Evolutionary conservation across 2,797 vertebrate species (phyloP).

Genomic region (Periophthalmus magnuspinnatus): DNA sequence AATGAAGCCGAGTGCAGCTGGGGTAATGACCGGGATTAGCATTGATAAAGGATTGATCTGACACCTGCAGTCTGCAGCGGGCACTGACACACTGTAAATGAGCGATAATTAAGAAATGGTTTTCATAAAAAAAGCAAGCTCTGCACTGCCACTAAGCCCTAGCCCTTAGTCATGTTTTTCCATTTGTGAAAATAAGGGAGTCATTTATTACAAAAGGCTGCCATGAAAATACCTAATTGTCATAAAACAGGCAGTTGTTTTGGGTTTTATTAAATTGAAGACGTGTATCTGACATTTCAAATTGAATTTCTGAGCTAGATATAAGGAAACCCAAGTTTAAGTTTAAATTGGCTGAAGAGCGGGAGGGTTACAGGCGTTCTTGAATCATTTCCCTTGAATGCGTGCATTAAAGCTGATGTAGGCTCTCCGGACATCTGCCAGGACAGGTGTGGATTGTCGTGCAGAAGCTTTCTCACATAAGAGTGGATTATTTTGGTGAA

Average conservation of each 20-base stretch:
- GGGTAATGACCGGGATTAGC: slow-evolving; percentile 62
- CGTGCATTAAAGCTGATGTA: slow-evolving; percentile 74
- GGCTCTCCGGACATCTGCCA: slow-evolving; percentile 63
- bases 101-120: slow-evolving; percentile 49
- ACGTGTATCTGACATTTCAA: neutral
- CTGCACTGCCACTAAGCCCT: neutral
- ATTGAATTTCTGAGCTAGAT: slow-evolving; percentile 1
- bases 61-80: slow-evolving; percentile 36
- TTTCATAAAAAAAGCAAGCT: slow-evolving; percentile 19
- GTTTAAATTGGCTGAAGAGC: slow-evolving; percentile 46
- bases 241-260: neutral
- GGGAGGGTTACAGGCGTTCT: slow-evolving; percentile 40
- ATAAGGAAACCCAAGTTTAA: slow-evolving; percentile 15
- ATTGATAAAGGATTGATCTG: slow-evolving; percentile 61
- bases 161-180: neutral
- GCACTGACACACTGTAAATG: slow-evolving; percentile 38
- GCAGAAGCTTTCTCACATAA: slow-evolving; percentile 21
- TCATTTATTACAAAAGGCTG: neutral
- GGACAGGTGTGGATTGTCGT: slow-evolving; percentile 47
- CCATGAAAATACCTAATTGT: neutral
- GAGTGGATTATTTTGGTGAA: slow-evolving; percentile 38
- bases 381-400: slow-evolving; percentile 63
- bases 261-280: neutral
- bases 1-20: slow-evolving; percentile 68
- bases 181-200: too few species aligned